phyloP scores from a whole-genome alignment of 2,797 vertebrate species.

The Phoeniculus purpureus region DNA sequence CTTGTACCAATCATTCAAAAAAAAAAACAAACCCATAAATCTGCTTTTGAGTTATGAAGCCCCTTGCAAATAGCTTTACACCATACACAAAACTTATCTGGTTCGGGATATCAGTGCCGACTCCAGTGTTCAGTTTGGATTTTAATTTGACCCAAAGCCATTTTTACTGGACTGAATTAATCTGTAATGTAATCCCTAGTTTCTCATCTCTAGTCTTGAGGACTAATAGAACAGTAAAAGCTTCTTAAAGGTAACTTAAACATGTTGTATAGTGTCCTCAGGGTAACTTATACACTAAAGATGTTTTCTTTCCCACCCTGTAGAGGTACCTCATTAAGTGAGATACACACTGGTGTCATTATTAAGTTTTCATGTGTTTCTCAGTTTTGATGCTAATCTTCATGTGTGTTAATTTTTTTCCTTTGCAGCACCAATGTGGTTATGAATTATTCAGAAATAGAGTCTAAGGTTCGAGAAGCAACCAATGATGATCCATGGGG shows the following conservation, averaged over 20 bases:
- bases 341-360: constrained; percentile 76
- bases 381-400: constrained; percentile 85
- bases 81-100: background rate
- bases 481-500: constrained; percentile 99
- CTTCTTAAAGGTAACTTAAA: constrained; percentile 76
- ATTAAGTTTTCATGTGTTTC: constrained; percentile 85
- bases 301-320: constrained; percentile 71
- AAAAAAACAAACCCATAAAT: background rate
- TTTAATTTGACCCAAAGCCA: constrained; percentile 70
- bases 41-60: constrained; percentile 29
- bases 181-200: constrained; percentile 55
- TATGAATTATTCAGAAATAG: constrained; percentile 99
- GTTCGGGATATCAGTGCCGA: constrained; percentile 18
- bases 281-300: constrained; percentile 74
- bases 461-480: constrained; percentile 99
- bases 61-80: background rate
- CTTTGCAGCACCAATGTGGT: constrained; percentile 95
- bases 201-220: constrained; percentile 74
- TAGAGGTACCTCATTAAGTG: constrained; percentile 82
- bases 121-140: constrained; percentile 46
- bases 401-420: constrained; percentile 75
- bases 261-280: constrained; percentile 71
- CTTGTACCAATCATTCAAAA: background rate
- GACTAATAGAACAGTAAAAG: constrained; percentile 76
- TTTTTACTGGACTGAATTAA: constrained; percentile 70